Base-by-base conservation (phyloP, 2,113 vertebrate genomes). In the Engraulis encrasicolus region DNA sequence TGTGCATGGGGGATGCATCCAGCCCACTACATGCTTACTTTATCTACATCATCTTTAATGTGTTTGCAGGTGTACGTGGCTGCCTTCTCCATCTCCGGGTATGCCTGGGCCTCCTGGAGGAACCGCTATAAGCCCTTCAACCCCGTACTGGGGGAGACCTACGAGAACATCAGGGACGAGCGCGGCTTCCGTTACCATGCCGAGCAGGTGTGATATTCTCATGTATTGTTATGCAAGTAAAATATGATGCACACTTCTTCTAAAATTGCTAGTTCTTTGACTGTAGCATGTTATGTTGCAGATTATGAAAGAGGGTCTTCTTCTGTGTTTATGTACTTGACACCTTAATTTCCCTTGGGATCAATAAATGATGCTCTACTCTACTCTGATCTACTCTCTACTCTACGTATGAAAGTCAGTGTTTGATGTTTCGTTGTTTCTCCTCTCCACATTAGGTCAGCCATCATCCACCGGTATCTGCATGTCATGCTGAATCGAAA, bases 81-180 rank as follows among this genome's bases (percentile, higher is more conserved):
- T 0, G 96, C 91, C 7, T 99, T 99, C 5, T 97, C 97, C 0
- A 97, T 98, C 74, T 99, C 98, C 0, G 96, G 96, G 84, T 99
- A 99, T 17, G 97, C 97, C 38, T 98, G 97, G 91, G 97, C 96
- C 0, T 94, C 95, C 54, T 96, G 96, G 94, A 95, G 98, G 20
- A 93, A 96, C 6, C 93, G 96, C 84, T 96, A 97, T 92, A 99
- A 99, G 83, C 98, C 98, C 58, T 99, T 99, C 92, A 99, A 99
- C 92, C 97, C 98, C 0, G 95, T 99, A 82, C 93, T 99, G 58
- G 98, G 98, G 9, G 98, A 99, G 93, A 99, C 98, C 0, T 99
- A 96, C 0, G 97, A 99, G 91, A 98, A 91, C 3, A 86, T 94
- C 81, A 90, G 96, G 79, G 96, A 96, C 0, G 97, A 99, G 86